A percentile compares a stretch with the other conserved stretches of the same genome.
Evolutionary conservation across 2,888 invertebrate species (phyloP).

Genomic region (Heliconius aoede): DNA sequence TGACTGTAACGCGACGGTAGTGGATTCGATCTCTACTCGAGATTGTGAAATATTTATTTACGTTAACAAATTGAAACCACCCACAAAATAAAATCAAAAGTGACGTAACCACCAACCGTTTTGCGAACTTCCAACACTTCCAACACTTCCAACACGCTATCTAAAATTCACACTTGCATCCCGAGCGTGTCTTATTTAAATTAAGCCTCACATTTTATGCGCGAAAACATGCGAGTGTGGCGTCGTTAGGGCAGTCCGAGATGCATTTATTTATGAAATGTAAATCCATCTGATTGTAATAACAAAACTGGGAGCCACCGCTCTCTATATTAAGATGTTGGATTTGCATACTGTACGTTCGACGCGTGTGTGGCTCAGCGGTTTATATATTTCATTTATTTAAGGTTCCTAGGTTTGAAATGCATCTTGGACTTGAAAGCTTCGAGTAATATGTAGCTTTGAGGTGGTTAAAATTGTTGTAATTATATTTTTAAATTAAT

Average conservation of each 20-base stretch:
- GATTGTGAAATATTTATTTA: too few species aligned
- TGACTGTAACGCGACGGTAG: too few species aligned
- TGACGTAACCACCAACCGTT: constrained; percentile 1
- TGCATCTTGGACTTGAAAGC: not conserved
- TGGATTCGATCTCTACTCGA: too few species aligned
- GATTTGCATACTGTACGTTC: constrained; percentile 78
- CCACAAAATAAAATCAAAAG: constrained; percentile 1
- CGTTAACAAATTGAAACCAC: not conserved
- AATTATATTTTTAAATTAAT: not conserved
- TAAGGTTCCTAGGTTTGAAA: not conserved
- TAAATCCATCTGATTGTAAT: constrained; percentile 84
- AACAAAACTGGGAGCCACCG: constrained; percentile 80
- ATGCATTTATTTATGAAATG: constrained; percentile 85
- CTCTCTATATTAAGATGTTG: constrained; percentile 83
- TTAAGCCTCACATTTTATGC: constrained; percentile 66
- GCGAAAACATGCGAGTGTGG: constrained; percentile 65
- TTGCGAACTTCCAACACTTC: constrained; percentile 9
- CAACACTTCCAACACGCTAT: constrained; percentile 28
- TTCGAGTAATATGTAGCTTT: constrained; percentile 26
- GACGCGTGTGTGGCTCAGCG: constrained; percentile 64
- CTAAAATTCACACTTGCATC: constrained; percentile 65
- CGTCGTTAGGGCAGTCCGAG: constrained; percentile 73
- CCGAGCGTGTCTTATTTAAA: constrained; percentile 70
- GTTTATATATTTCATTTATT: constrained; percentile 46
- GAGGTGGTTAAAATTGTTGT: not conserved